A percentile compares a stretch with the other conserved stretches of the same genome.
These are phyloP conservation scores for Ganaspis brasiliensis DNA, from an alignment of 2,888 invertebrate species.

Conservation along the genomic window DNA sequence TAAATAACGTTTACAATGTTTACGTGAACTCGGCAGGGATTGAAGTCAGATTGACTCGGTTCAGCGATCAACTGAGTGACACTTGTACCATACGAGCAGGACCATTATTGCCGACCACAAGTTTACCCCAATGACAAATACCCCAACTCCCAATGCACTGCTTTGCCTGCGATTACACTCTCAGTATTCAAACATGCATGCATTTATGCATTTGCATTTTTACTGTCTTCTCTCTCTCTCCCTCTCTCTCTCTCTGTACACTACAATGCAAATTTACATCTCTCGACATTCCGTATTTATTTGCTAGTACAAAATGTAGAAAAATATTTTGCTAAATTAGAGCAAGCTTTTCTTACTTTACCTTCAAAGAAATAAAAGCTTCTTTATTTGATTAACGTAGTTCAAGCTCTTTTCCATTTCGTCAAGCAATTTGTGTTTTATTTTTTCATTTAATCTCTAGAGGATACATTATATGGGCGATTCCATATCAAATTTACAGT, in stretches of 20 bases:
- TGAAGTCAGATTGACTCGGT: slow-evolving; percentile 40
- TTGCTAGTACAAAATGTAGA: too few relatives aligned
- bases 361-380: neutral
- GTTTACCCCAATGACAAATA: slow-evolving; percentile 37
- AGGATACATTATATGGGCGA: too few relatives aligned
- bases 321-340: neutral
- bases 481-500: too few relatives aligned
- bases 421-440: too few relatives aligned
- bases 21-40: slow-evolving; percentile 39
- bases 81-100: slow-evolving; percentile 25
- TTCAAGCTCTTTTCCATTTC: too few relatives aligned
- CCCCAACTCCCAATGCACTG: slow-evolving; percentile 7
- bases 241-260: too few relatives aligned
- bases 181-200: neutral
- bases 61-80: slow-evolving; percentile 39
- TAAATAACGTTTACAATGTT: slow-evolving; percentile 42
- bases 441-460: too few relatives aligned
- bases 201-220: neutral
- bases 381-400: too few relatives aligned
- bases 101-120: slow-evolving; percentile 36
- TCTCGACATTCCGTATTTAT: too few relatives aligned
- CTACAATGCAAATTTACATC: too few relatives aligned
- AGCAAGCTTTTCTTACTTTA: neutral
- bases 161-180: slow-evolving; percentile 18
- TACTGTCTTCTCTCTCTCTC: too few relatives aligned